phyloP scores from a whole-genome alignment of 1,140 invertebrate species.

The Copidosoma floridanum region DNA sequence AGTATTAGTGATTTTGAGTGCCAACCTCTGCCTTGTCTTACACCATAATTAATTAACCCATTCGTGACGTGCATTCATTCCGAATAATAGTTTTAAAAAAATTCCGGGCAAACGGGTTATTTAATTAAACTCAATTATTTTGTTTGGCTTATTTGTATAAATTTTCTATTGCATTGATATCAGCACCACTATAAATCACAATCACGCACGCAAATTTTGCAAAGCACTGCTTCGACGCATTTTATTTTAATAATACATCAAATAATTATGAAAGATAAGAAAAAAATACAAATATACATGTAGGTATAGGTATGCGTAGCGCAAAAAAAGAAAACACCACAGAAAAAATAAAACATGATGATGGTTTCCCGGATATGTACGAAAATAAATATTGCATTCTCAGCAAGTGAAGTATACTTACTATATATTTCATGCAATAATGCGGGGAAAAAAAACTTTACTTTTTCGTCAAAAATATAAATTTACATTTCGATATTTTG shows the following conservation, averaged over 20 bases:
- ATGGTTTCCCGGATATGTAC: neutral
- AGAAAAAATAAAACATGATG: neutral
- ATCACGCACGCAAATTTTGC: neutral
- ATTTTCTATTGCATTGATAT: neutral
- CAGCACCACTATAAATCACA: neutral
- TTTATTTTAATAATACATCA: neutral
- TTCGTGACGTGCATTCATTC: neutral
- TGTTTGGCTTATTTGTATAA: no score
- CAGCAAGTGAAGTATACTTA: no score
- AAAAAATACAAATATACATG: neutral
- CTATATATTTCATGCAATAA: conserved; percentile 2
- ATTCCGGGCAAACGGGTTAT: no score
- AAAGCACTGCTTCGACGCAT: conserved; percentile 9
- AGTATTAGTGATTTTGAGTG: conserved; percentile 10
- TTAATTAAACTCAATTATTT: no score
- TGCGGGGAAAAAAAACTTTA: conserved; percentile 1
- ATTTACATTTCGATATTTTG: no score
- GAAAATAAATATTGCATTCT: no score
- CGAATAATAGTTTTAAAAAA: no score
- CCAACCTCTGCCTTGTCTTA: no score
- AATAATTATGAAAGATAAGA: neutral
- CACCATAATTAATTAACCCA: neutral
- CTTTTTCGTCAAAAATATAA: no score
- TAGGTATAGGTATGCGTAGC: no score
- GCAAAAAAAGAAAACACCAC: no score